Percentiles rank a stretch among this genome's conserved stretches.
phyloP scores from a whole-genome alignment of 2,113 vertebrate genomes.

The Setophaga kirtlandii region DNA sequence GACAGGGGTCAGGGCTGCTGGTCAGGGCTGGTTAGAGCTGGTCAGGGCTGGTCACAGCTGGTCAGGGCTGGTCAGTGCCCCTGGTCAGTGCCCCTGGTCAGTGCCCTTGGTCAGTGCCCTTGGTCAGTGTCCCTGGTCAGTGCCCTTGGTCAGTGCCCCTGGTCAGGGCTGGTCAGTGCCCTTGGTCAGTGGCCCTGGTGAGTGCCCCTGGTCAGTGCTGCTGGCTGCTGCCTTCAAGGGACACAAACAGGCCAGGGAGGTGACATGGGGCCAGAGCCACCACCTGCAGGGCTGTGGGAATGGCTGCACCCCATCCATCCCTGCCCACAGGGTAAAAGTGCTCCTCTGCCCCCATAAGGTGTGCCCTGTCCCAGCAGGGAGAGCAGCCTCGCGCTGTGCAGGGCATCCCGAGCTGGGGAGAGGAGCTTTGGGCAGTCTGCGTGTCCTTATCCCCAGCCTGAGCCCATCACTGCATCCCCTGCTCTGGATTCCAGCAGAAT shows the following conservation, averaged over 20 bases:
- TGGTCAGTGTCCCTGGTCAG: too few relatives aligned
- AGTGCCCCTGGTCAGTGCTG: neutral
- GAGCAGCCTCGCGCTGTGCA: neutral
- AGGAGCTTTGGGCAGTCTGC: neutral
- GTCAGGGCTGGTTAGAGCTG: too few relatives aligned
- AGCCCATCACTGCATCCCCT: fast-evolving
- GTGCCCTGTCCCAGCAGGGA: neutral
- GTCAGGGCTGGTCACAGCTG: too few relatives aligned
- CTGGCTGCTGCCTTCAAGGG: neutral
- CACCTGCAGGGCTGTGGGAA: neutral
- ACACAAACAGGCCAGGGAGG: neutral
- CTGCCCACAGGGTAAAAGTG: neutral
- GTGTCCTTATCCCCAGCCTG: neutral
- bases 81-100: too few relatives aligned
- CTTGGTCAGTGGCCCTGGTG: too few relatives aligned
- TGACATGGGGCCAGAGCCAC: neutral
- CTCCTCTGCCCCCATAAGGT: neutral
- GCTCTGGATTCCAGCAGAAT: neutral
- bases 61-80: too few relatives aligned
- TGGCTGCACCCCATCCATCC: neutral
- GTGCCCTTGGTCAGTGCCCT: too few relatives aligned
- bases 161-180: too few relatives aligned
- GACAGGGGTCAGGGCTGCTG: neutral
- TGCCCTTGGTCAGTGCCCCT: too few relatives aligned
- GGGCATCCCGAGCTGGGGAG: neutral